phyloP scores from a whole-genome alignment of 2,113 vertebrate genomes.

The Erythrolamprus reginae region DNA sequence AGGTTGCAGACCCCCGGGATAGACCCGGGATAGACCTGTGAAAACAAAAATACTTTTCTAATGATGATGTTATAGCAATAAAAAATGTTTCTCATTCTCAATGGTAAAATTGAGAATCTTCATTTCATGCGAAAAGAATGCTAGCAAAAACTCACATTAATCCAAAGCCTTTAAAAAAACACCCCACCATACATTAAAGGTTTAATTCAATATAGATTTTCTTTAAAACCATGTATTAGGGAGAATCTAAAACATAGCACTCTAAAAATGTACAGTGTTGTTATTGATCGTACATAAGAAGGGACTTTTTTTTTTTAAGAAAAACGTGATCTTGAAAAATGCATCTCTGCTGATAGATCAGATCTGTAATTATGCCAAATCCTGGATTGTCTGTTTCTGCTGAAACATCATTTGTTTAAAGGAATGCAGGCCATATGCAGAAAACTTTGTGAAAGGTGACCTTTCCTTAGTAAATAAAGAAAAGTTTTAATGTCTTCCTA shows the following conservation, averaged over 20 bases:
- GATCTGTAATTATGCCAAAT: neutral
- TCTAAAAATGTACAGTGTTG: neutral
- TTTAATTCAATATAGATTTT: neutral
- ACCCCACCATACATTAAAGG: neutral
- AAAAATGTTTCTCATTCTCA: neutral
- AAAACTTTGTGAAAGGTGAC: slow-evolving; percentile 11
- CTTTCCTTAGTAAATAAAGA: neutral
- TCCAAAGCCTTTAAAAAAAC: neutral
- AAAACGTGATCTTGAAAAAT: neutral
- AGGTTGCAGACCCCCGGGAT: too few species aligned
- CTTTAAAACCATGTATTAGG: slow-evolving; percentile 14
- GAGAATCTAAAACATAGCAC: neutral
- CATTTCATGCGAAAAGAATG: neutral
- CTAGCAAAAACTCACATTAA: neutral
- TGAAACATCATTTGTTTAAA: slow-evolving; percentile 1
- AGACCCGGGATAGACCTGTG: too few species aligned
- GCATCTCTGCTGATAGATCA: neutral
- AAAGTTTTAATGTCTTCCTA: neutral
- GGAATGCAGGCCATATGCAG: neutral
- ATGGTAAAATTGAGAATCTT: neutral
- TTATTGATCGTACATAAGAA: slow-evolving; percentile 14
- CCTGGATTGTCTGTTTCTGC: neutral
- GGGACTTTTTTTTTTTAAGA: neutral
- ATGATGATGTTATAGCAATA: neutral
- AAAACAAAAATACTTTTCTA: neutral